Conservation (phyloP, 2,797 vertebrate genomes). For the Sparus aurata region DNA sequence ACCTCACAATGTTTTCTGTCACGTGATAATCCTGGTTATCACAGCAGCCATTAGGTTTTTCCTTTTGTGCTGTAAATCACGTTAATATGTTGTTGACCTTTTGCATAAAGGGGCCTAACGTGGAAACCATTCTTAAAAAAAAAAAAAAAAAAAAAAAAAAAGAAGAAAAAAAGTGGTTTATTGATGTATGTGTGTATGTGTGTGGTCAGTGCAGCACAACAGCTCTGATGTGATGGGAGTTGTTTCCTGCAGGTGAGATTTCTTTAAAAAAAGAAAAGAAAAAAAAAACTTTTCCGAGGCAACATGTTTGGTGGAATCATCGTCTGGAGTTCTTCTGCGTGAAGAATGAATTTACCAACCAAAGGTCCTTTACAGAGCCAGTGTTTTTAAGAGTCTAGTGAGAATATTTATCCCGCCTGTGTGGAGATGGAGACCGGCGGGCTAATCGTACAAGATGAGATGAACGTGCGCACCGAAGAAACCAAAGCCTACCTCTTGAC, state of each 20-base stretch:
- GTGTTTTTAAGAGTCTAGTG: neutral
- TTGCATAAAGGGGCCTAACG: conserved; percentile 3
- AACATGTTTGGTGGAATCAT: neutral
- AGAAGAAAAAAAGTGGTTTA: no score
- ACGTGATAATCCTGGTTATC: conserved; percentile 10
- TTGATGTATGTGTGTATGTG: neutral
- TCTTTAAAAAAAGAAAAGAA: neutral
- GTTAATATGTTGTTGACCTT: conserved; percentile 1
- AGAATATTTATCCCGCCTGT: neutral
- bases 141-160: neutral
- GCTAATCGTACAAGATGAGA: neutral
- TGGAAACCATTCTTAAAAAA: conserved; percentile 7
- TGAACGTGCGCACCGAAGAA: conserved; percentile 23
- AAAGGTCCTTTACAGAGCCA: conserved; percentile 1
- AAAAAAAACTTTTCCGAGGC: neutral
- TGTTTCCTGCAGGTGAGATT: conserved; percentile 21
- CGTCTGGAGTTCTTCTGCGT: conserved; percentile 1
- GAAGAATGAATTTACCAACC: conserved; percentile 1
- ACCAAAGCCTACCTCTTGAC: conserved; percentile 58
- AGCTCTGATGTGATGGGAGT: neutral
- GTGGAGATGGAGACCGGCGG: conserved; percentile 1
- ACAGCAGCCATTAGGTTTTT: neutral
- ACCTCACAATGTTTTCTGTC: conserved; percentile 6
- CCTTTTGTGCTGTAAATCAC: conserved; percentile 8
- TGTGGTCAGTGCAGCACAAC: neutral